Percentiles rank a stretch among this genome's conserved stretches.
phyloP scores from a whole-genome alignment of 2,888 invertebrate species.

The Coronaproctus castanopsis region DNA sequence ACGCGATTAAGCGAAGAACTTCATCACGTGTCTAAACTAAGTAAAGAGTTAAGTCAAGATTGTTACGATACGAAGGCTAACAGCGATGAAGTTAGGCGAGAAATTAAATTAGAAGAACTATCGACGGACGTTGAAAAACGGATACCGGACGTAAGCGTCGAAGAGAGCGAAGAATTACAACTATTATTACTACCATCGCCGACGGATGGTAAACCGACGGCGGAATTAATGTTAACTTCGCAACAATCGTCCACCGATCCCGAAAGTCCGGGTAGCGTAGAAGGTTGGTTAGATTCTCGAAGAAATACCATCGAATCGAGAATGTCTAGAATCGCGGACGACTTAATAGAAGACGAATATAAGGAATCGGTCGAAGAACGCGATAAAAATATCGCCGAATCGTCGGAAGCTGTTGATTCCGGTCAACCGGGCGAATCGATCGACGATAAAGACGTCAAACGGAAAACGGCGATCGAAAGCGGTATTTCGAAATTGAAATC shows the following conservation, averaged over 20 bases:
- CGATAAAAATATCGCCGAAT: background rate
- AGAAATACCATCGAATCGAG: slow-evolving; percentile 20
- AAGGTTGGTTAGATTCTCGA: slow-evolving; percentile 25
- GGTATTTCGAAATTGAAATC: background rate
- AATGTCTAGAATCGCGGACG: background rate
- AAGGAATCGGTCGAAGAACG: background rate
- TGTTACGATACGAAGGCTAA: slow-evolving; percentile 6
- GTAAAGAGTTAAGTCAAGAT: slow-evolving; percentile 19
- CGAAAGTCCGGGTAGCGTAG: slow-evolving; percentile 27
- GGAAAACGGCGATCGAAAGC: background rate
- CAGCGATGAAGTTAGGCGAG: background rate
- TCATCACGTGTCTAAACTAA: slow-evolving; percentile 35
- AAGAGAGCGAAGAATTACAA: slow-evolving; percentile 1
- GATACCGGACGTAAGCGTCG: background rate
- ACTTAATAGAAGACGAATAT: background rate
- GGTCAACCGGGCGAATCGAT: background rate
- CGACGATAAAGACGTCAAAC: background rate
- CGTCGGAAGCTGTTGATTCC: background rate
- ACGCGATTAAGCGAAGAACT: slow-evolving; percentile 38
- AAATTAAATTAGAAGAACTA: background rate
- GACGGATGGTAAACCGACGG: background rate
- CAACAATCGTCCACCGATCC: slow-evolving; percentile 19
- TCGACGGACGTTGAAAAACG: background rate
- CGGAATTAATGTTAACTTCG: slow-evolving; percentile 24
- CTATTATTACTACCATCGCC: slow-evolving; percentile 3